phyloP scores from a whole-genome alignment of 2,113 vertebrate species.

The Copsychus sechellarum region DNA sequence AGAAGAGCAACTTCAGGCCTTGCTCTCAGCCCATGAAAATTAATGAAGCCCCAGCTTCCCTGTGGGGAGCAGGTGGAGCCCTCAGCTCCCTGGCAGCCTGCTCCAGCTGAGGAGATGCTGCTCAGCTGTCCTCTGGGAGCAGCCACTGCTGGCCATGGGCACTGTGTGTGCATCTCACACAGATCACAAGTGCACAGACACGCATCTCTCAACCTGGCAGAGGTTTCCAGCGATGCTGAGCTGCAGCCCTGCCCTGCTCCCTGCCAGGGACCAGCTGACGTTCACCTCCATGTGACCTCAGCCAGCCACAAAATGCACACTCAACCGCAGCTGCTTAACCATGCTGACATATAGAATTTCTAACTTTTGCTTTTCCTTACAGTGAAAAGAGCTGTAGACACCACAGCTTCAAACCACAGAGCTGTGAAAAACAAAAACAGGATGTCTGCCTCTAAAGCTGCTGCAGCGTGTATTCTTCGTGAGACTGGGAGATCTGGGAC shows the following conservation, averaged over 20 bases:
- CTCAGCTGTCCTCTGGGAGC: background rate
- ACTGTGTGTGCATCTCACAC: background rate
- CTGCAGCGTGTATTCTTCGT: background rate
- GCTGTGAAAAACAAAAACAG: conserved; percentile 45
- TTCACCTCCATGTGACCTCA: background rate
- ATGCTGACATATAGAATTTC: background rate
- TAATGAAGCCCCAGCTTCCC: background rate
- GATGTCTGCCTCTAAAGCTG: background rate
- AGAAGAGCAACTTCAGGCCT: background rate
- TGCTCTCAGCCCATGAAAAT: background rate
- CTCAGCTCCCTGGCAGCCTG: background rate
- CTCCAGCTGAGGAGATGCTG: background rate
- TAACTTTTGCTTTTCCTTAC: conserved; percentile 19
- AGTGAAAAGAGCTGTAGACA: background rate
- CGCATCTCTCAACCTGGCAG: background rate
- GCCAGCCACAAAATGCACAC: background rate
- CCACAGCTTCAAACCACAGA: conserved; percentile 2
- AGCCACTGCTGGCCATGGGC: background rate
- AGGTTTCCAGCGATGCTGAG: background rate
- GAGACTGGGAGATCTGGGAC: background rate
- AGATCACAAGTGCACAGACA: no score
- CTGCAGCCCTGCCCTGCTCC: background rate
- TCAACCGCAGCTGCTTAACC: background rate
- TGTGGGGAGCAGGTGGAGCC: background rate
- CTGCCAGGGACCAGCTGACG: background rate